Evolutionary conservation across 2,113 vertebrate genomes (phyloP).

Genomic region (Agelaius phoeniceus): DNA sequence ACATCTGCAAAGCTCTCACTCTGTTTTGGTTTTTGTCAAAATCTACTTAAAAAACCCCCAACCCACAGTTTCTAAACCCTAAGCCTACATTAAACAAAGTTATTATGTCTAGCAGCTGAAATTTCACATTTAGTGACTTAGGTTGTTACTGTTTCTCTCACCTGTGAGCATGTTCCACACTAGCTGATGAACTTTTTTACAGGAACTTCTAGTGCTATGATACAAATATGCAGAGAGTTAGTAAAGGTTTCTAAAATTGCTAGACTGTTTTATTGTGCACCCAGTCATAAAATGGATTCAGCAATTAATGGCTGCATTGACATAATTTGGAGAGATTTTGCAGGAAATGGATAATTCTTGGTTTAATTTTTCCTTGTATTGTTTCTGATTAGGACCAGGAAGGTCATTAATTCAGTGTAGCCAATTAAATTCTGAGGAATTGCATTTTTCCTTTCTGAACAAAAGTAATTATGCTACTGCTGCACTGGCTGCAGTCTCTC

Average conservation of each 20-base stretch:
- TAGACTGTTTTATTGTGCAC: neutral
- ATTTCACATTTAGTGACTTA: neutral
- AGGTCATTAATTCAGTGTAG: constrained; percentile 9
- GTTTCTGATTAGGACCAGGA: constrained; percentile 3
- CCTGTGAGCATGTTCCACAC: neutral
- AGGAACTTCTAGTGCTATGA: neutral
- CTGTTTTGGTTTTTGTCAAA: neutral
- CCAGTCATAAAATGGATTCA: neutral
- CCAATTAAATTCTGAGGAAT: constrained; percentile 14
- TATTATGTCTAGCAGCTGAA: neutral
- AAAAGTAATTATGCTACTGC: neutral
- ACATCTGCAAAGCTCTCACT: neutral
- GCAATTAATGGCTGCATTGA: neutral
- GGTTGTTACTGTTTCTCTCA: neutral
- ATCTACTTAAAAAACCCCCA: neutral
- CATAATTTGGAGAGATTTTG: neutral
- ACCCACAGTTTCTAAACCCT: neutral
- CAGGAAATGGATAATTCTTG: neutral
- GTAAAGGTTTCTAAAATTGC: neutral
- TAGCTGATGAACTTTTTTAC: neutral
- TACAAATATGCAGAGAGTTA: neutral
- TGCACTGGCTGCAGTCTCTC: neutral
- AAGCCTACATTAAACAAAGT: neutral
- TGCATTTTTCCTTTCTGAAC: neutral
- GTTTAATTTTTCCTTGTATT: constrained; percentile 17